Evolutionary conservation across 2,113 vertebrate species (phyloP), one percentile per base, ranked within the genome.

Genomic region (Sorex fumeus): DNA sequence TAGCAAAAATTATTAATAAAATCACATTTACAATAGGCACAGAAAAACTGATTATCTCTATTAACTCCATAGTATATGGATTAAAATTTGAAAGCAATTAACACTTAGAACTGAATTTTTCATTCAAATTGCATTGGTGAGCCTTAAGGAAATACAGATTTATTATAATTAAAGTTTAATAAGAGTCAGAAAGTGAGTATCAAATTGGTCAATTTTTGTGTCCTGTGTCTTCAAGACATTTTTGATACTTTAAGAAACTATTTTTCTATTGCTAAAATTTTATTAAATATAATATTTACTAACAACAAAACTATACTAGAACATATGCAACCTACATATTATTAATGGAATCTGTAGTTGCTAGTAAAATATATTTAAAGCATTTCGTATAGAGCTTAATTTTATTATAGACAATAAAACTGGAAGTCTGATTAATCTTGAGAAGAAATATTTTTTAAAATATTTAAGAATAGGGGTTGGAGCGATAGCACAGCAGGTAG

Each of bases 111-210:
- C 16, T 93, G 28, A 97, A 93, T 91, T 95, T 93, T 95, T 97
- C 88, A 92, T 89, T 12, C 43, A 92, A 97, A 92, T 75, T 50
- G 27, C 60, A 94, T 84, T 94, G 84, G 30, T 84, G 79, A 95
- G 75, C 75, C 75, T 93, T 93, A 57, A 96, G 80, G 70, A 90
- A 89, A 83, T 94, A 60, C 95, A 78, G 81, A 87, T 96, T 60
- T 94, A 80, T 76, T 96, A 90, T 85, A 96, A 97, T 96, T 96
- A 96, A 94, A 88, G 30, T 93, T 94, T 96, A 82, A 67, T 93
- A 87, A 72, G 81, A 89, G 76, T 97, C 93, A 94, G 79, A 78
- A 87, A 94, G 32, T 96, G 88, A 94, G 66, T 96, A 90, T 95
- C 43, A 10, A 66, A 97, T 88, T 93, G 83, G 62, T 12, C 19